Conservation (phyloP, 2,797 vertebrate genomes). For the Thaleichthys pacificus region DNA sequence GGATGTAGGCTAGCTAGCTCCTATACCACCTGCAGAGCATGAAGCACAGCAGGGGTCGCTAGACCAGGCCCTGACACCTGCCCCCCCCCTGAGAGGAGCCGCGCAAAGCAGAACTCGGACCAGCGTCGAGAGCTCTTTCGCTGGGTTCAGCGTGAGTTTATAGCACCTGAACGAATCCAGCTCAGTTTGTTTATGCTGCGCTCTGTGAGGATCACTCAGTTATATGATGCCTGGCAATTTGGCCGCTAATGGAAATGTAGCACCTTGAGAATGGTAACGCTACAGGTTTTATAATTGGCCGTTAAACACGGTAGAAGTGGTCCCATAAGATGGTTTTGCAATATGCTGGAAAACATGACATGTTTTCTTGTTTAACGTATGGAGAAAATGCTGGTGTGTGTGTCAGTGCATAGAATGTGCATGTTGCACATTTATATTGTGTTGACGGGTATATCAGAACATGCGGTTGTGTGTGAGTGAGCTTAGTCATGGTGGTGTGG, state of each 20-base stretch:
- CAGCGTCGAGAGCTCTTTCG: too few species aligned
- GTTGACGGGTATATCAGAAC: background rate
- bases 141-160: background rate
- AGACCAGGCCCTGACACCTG: too few species aligned
- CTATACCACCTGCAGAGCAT: too few species aligned
- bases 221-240: slow-evolving; percentile 23
- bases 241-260: slow-evolving; percentile 45
- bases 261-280: slow-evolving; percentile 42
- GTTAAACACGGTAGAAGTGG: slow-evolving; percentile 26
- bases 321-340: slow-evolving; percentile 27
- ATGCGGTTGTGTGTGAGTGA: background rate
- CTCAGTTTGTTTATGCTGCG: background rate
- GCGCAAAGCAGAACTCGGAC: too few species aligned
- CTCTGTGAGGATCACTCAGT: background rate
- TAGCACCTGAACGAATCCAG: background rate
- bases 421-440: too few species aligned
- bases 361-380: slow-evolving; percentile 33
- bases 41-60: too few species aligned
- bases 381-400: background rate
- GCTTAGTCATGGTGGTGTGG: too few species aligned
- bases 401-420: background rate
- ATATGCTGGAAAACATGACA: slow-evolving; percentile 57
- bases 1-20: background rate
- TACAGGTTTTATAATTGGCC: slow-evolving; percentile 10
- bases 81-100: too few species aligned